Evolutionary conservation across 92 coral and sea anemone genomes (phyloP).

Genomic region (Palythoa caribaeorum): DNA sequence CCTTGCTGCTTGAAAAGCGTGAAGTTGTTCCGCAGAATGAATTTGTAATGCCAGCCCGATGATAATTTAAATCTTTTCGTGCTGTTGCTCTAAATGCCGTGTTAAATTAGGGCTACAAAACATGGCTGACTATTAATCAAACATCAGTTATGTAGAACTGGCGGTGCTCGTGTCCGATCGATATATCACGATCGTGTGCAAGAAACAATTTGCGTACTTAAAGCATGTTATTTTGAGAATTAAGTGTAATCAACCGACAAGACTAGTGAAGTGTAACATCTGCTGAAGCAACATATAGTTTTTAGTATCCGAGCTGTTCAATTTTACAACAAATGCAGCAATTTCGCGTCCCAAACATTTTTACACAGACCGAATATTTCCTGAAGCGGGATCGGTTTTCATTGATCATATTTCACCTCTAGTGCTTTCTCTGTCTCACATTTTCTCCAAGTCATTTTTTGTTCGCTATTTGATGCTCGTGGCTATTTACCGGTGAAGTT

Average conservation of each 20-base stretch:
- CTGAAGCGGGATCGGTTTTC: constrained; percentile 2
- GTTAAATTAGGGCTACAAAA: constrained; percentile 21
- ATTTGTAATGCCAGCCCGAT: not conserved
- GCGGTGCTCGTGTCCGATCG: not conserved
- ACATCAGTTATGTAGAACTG: constrained; percentile 5
- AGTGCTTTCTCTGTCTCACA: not conserved
- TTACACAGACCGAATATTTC: not conserved
- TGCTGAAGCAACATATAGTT: constrained; percentile 29
- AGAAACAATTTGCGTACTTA: constrained; percentile 6
- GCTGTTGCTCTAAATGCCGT: constrained; percentile 27
- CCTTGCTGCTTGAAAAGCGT: not conserved
- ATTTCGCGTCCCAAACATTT: constrained; percentile 6
- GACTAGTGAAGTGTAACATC: constrained; percentile 32
- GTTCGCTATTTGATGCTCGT: not conserved
- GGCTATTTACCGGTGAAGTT: constrained; percentile 44
- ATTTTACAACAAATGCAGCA: not conserved
- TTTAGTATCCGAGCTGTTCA: not conserved
- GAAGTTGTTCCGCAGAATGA: not conserved
- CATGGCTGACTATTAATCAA: constrained; percentile 38
- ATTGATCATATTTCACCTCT: constrained; percentile 2
- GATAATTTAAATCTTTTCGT: constrained; percentile 21
- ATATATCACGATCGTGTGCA: not conserved
- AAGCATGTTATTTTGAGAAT: constrained; percentile 18
- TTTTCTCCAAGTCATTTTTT: not conserved
- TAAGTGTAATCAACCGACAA: constrained; percentile 28